Conservation (phyloP, 1,140 invertebrate genomes). For the Drusus annulatus region DNA sequence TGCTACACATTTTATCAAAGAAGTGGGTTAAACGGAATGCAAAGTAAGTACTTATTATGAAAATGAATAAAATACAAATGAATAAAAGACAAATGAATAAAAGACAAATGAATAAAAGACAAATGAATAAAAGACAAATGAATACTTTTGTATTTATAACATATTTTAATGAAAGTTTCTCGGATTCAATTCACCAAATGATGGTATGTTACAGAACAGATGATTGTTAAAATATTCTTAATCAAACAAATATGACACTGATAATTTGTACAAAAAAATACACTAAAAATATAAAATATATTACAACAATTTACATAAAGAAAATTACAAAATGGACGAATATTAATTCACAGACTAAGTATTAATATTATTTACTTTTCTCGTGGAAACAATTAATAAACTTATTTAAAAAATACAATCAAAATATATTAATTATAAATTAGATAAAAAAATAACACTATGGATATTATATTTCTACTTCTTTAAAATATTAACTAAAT, state of each 20-base stretch:
- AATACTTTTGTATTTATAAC: conserved; percentile 33
- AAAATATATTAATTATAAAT: too few species aligned
- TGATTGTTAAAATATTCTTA: conserved; percentile 36
- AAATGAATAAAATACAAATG: conserved; percentile 3
- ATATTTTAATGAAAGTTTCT: conserved; percentile 27
- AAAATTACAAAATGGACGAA: conserved; percentile 51
- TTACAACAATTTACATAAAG: conserved; percentile 45
- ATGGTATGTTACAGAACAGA: conserved; percentile 33
- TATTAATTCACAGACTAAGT: conserved; percentile 41
- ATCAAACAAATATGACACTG: conserved; percentile 48
- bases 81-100: conserved; percentile 2
- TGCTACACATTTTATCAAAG: too few species aligned
- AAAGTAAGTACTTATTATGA: too few species aligned
- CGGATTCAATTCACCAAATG: conserved; percentile 13
- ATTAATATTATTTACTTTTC: neutral
- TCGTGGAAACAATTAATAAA: neutral
- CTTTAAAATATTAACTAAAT: too few species aligned
- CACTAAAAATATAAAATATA: conserved; percentile 44
- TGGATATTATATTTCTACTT: too few species aligned
- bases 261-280: conserved; percentile 33
- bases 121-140: neutral
- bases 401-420: neutral
- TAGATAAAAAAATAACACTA: too few species aligned
- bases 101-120: conserved; percentile 4
- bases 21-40: too few species aligned